Evolutionary conservation across 1,140 invertebrate genomes (phyloP), one percentile per base, ranked within the genome.

Genomic region (Pararge aegeria): DNA sequence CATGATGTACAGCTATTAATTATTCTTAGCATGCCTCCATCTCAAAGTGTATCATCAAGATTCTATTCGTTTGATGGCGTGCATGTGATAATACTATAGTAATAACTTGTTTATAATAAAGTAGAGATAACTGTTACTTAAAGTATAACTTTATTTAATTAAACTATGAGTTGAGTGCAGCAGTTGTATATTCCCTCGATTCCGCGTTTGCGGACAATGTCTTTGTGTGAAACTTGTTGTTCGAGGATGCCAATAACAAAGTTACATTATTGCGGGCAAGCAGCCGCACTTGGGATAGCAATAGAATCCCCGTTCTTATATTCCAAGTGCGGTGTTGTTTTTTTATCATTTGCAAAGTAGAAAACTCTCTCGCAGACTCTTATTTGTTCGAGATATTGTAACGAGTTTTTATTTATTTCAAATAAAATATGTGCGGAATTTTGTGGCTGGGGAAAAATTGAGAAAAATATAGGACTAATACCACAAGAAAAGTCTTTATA

Each of bases 201-300:
- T 57, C 18, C 55, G 42, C 55, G 19, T 57, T 49, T 19, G 44
- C 55, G 15, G 19, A 29, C 46, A 57, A 57, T 57, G 44, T 57
- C 44, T 64, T 64, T 64, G 62, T 64, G 52, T 54, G 55, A 64
- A 64, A 64, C 51, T 64, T 64, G 50, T 54, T 58, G 55, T 55
- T 29, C 27, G 52, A 57, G 55, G 37, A 55, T 57, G 55, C 55
- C 55, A 64, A 64, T 64, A 64, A 64, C 55, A 55, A 55, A 59
- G 38, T 59, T 59, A 59, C 53, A 59, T 64, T 59, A 64, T 59
- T 53, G 51, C 55, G 27, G 34, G 46, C 55, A 64, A 49, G 46
- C 21, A 57, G 61, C 57, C 55, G 55, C 44, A 49, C 44, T 46
- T 13, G 38, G 10, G 21, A 40, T 57, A 59, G 53, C 49, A 55